Evolutionary conservation across 2,113 vertebrate genomes (phyloP).

Genomic region (Thunnus maccoyii): DNA sequence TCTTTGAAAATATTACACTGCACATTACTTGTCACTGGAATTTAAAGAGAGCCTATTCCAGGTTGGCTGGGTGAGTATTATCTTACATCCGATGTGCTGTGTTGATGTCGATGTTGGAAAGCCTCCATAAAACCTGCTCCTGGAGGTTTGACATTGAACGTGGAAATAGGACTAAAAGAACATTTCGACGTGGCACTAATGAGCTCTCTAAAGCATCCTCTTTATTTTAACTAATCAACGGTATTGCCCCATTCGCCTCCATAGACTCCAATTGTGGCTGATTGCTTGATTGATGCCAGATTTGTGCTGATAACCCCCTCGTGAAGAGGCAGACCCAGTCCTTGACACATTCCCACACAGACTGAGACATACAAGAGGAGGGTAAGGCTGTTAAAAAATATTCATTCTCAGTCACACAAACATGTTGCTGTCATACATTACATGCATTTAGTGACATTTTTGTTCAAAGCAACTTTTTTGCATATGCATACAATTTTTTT

Average conservation of each 20-base stretch:
- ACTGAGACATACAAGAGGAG: not conserved
- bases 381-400: not conserved
- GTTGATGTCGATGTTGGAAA: constrained; percentile 5
- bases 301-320: constrained; percentile 44
- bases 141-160: constrained; percentile 28
- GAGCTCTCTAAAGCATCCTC: constrained; percentile 16
- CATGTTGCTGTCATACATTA: no score
- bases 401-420: no score
- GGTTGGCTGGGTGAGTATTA: not conserved
- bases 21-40: not conserved
- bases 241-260: constrained; percentile 40
- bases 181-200: constrained; percentile 28
- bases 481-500: no score
- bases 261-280: constrained; percentile 37
- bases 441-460: no score
- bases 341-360: constrained; percentile 31
- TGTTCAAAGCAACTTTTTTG: no score
- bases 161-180: not conserved
- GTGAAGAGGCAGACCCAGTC: constrained; percentile 3
- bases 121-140: constrained; percentile 8
- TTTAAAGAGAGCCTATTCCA: not conserved
- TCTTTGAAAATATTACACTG: no score
- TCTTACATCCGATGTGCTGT: not conserved
- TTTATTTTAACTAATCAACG: constrained; percentile 49
- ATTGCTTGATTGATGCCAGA: constrained; percentile 60